Conservation (phyloP, 2,113 vertebrate genomes). For the Sphyrna mokarran region DNA sequence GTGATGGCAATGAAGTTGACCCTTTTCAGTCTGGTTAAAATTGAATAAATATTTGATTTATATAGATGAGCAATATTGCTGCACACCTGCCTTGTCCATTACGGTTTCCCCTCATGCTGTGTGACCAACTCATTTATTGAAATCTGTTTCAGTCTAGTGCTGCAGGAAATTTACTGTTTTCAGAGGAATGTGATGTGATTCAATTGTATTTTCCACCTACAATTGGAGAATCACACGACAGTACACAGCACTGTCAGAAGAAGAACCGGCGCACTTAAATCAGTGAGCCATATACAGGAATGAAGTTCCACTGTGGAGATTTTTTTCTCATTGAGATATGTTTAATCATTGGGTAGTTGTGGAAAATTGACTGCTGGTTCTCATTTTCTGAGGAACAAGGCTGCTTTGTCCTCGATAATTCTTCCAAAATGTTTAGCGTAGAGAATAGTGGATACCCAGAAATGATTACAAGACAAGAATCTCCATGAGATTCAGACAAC, state of each 20-base stretch:
- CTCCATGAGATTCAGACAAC: neutral
- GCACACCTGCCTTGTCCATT: neutral
- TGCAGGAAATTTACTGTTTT: neutral
- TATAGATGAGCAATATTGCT: neutral
- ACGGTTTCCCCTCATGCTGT: neutral
- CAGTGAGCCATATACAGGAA: neutral
- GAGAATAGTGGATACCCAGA: neutral
- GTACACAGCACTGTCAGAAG: neutral
- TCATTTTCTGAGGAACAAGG: conserved; percentile 20
- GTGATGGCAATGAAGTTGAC: neutral
- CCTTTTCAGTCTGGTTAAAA: neutral
- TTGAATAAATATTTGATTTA: neutral
- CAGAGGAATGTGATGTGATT: neutral
- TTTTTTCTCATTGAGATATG: neutral
- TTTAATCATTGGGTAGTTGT: neutral
- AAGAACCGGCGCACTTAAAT: neutral
- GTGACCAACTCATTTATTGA: neutral
- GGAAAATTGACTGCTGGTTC: conserved; percentile 7
- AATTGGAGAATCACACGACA: neutral
- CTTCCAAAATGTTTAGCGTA: conserved; percentile 6
- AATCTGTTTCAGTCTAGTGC: neutral
- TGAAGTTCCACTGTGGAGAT: neutral
- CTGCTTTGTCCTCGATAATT: neutral
- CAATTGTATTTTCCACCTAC: neutral
- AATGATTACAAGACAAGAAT: neutral